These are phyloP conservation scores for Neodiprion virginianus DNA, from an alignment of 1,140 invertebrate genomes.

Conservation along the genomic window DNA sequence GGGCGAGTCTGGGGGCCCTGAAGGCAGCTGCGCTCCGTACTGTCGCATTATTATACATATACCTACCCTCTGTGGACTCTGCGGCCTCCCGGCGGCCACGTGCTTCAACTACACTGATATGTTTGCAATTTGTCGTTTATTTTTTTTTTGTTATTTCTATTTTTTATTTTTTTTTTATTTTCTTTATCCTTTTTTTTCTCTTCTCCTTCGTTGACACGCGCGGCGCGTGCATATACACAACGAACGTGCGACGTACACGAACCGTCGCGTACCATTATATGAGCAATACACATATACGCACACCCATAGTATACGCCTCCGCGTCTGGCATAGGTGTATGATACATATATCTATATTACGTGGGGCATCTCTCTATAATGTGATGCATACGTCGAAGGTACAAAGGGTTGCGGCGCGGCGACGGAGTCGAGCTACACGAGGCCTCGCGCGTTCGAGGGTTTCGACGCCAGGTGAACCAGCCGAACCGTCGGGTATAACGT, in stretches of 20 bases:
- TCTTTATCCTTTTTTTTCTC: slow-evolving; percentile 15
- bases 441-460: neutral
- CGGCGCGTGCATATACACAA: too few species aligned
- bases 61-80: neutral
- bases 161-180: neutral
- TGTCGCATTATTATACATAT: neutral
- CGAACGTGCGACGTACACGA: too few species aligned
- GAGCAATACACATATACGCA: too few species aligned
- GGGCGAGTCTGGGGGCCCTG: too few species aligned
- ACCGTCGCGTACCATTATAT: too few species aligned
- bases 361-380: neutral
- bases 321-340: too few species aligned
- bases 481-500: neutral
- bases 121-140: neutral
- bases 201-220: slow-evolving; percentile 16
- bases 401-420: neutral
- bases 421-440: neutral
- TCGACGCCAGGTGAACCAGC: neutral
- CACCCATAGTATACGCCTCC: neutral
- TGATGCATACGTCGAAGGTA: neutral
- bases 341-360: too few species aligned
- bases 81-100: neutral
- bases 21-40: too few species aligned
- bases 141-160: neutral
- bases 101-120: slow-evolving; percentile 4